Percentiles rank a stretch among this genome's conserved stretches.
phyloP scores from a whole-genome alignment of 2,113 vertebrate species.

The Probosciger aterrimus region DNA sequence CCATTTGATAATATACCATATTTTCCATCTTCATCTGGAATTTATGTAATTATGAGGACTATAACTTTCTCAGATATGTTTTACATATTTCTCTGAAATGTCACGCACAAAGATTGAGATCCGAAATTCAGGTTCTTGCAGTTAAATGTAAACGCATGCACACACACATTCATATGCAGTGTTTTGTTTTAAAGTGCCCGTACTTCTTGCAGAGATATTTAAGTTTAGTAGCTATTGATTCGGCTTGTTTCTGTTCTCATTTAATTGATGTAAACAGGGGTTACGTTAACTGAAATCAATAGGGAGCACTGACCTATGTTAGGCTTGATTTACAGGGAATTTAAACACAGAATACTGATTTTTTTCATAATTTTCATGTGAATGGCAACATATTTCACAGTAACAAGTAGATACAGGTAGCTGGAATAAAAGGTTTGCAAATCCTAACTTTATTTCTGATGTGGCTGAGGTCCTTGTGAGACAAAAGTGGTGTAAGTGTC shows the following conservation, averaged over 20 bases:
- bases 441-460: background rate
- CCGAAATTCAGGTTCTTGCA: background rate
- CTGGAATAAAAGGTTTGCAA: background rate
- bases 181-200: background rate
- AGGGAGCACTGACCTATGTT: background rate
- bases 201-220: conserved; percentile 28
- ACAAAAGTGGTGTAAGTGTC: background rate
- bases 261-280: conserved; percentile 5
- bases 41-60: background rate
- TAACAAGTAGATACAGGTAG: background rate
- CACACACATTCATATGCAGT: background rate
- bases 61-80: background rate
- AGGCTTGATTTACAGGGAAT: background rate
- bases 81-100: background rate
- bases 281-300: conserved; percentile 36
- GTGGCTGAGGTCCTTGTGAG: background rate
- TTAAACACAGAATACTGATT: background rate
- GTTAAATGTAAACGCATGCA: accelerated
- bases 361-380: background rate
- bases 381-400: background rate
- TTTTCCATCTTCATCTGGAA: background rate
- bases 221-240: conserved; percentile 54
- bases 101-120: background rate
- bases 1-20: background rate
- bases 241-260: background rate